A percentile compares a stretch with the other conserved stretches of the same genome.
Evolutionary conservation across 64 coral and sea anemone genomes (phyloP).

Genomic region (Actinia tenebrosa): DNA sequence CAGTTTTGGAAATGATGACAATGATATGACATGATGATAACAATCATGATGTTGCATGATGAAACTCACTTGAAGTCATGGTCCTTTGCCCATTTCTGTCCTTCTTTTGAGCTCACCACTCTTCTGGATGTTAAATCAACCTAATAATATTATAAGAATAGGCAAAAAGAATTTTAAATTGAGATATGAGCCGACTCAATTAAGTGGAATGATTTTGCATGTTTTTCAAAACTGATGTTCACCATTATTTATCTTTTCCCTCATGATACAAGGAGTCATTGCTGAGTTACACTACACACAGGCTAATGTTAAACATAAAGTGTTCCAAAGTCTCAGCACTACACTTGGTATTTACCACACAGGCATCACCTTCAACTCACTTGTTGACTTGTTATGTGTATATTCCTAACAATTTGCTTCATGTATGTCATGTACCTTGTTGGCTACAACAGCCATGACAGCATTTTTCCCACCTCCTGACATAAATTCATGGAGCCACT

Average conservation of each 20-base stretch:
- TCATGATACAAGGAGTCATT: too few relatives aligned
- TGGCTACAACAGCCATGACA: constrained; percentile 87
- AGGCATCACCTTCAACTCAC: too few relatives aligned
- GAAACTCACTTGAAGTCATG: constrained; percentile 69
- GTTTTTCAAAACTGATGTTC: too few relatives aligned
- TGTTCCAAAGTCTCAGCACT: too few relatives aligned
- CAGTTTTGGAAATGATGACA: too few relatives aligned
- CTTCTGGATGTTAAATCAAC: constrained; percentile 65
- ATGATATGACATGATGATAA: not conserved
- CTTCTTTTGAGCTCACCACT: constrained; percentile 77
- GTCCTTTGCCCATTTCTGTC: constrained; percentile 78
- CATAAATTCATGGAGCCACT: constrained; percentile 83
- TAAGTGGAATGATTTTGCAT: too few relatives aligned
- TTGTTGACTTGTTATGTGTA: too few relatives aligned
- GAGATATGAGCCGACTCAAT: not conserved
- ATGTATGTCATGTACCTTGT: constrained; percentile 52
- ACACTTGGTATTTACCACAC: too few relatives aligned
- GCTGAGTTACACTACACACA: too few relatives aligned
- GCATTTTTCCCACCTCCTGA: constrained; percentile 79
- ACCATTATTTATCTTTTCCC: too few relatives aligned
- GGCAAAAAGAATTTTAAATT: not conserved
- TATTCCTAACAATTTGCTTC: too few relatives aligned
- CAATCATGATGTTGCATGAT: not conserved
- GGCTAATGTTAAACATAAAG: too few relatives aligned
- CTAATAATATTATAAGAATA: not conserved